Evolutionary conservation across 2,888 invertebrate species (phyloP), one percentile per base, ranked within the genome.

Genomic region (Pristionchus maxplancki): DNA sequence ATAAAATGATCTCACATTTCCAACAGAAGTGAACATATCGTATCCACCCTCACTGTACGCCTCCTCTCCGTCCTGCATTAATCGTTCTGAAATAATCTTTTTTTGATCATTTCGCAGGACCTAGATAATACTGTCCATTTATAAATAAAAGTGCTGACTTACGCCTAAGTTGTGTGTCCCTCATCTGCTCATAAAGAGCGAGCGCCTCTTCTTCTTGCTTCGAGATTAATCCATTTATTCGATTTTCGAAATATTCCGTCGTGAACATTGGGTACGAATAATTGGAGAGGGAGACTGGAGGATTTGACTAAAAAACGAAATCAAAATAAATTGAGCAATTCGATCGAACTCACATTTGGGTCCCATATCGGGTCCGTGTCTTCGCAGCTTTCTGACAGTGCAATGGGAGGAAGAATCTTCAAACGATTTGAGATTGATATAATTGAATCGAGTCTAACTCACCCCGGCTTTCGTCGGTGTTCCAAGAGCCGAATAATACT

Each of bases 191-290:
- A 53, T 53, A 83, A 8, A 83, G 24, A 20, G 8, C n/a, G n/a
- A 83, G 53, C 24, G 53, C 44, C 1, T 50, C 82, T 6, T 31
- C 31, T 34, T 83, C 82, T 53, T 83, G 82, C n/a, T 83, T 83
- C 82, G 53, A 53, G 34, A 83, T 83, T 28, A 83, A 24, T 83
- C 50, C 82, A 31, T 50, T 53, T 28, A 83, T 53, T 53, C 82
- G 50, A 50, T 83, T 50, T 8, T 83, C 24, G 17, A 83, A 15
- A 34, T 53, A 83, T 34, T 83, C 82, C 20, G 24, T 53, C 3
- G 82, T 53, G 31, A 83, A 34, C 53, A 83, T 50, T 50, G 82
- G 82, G 53, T 83, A 83, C 8, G 82, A 53, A 34, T 31, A 48
- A 8, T 78, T 78, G 0, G 78, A 78, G 20, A 78, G 48, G 8